phyloP scores from a whole-genome alignment of 2,888 invertebrate species.

The Griposia aprilina region DNA sequence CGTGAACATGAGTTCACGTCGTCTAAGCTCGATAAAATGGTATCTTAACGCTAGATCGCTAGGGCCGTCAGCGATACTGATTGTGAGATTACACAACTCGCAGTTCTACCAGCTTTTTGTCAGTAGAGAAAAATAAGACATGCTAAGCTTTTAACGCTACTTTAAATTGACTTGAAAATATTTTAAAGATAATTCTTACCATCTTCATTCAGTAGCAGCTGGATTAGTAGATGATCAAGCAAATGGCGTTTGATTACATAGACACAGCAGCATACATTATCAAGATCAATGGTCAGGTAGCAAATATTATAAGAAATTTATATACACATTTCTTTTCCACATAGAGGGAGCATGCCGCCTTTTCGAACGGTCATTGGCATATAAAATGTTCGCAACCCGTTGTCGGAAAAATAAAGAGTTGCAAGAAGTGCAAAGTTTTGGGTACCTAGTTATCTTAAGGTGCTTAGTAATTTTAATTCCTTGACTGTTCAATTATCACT shows the following conservation, averaged over 20 bases:
- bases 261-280: not conserved
- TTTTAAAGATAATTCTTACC: not conserved
- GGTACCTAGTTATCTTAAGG: too few relatives aligned
- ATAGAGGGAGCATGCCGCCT: not conserved
- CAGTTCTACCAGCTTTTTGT: conserved; percentile 62
- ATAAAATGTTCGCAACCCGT: too few relatives aligned
- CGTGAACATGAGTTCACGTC: conserved; percentile 54
- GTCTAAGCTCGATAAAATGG: conserved; percentile 69
- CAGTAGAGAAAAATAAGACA: conserved; percentile 36
- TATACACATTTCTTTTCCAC: not conserved
- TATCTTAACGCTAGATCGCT: conserved; percentile 69
- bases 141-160: conserved; percentile 6
- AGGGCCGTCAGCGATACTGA: conserved; percentile 74
- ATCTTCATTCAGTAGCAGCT: not conserved
- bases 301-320: not conserved
- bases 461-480: not conserved
- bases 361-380: not conserved
- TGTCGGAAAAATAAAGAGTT: not conserved
- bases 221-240: not conserved
- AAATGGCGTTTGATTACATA: not conserved
- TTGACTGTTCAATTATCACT: not conserved
- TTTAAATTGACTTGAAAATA: conserved; percentile 23
- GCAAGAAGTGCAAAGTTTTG: too few relatives aligned
- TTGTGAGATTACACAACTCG: conserved; percentile 70
- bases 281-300: not conserved